Percentiles rank a stretch among this genome's conserved stretches.
Evolutionary conservation across 2,113 vertebrate species (phyloP).

Genomic region (Diadophis punctatus): DNA sequence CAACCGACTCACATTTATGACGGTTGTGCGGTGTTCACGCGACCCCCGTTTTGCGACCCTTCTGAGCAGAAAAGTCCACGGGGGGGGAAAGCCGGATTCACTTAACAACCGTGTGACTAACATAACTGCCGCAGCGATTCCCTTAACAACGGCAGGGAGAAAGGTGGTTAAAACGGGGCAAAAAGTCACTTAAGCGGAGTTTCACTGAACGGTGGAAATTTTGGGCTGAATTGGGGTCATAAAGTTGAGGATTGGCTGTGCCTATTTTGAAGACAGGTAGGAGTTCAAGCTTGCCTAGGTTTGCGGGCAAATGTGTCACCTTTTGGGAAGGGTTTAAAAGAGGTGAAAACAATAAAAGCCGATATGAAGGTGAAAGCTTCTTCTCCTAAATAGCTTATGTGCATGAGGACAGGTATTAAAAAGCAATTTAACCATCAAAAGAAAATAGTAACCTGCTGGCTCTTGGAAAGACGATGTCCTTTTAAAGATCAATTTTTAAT

Average conservation of each 20-base stretch:
- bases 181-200: accelerated
- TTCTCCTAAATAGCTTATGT: background rate
- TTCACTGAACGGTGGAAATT: accelerated
- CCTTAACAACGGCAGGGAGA: accelerated
- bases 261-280: background rate
- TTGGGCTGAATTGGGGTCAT: background rate
- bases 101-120: background rate
- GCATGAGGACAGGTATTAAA: background rate
- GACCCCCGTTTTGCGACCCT: no score
- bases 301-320: background rate
- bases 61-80: no score
- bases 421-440: background rate
- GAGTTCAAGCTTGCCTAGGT: background rate
- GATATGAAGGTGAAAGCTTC: background rate
- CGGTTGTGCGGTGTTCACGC: no score
- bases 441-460: background rate
- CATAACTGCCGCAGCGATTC: no score
- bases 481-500: background rate
- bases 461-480: background rate
- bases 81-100: background rate
- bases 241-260: background rate
- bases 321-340: background rate
- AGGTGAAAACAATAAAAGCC: background rate
- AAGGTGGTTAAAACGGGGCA: background rate
- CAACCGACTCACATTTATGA: background rate